These are phyloP conservation scores for Cisticola juncidis DNA, from an alignment of 2,113 vertebrate species.

Conservation along the genomic window DNA sequence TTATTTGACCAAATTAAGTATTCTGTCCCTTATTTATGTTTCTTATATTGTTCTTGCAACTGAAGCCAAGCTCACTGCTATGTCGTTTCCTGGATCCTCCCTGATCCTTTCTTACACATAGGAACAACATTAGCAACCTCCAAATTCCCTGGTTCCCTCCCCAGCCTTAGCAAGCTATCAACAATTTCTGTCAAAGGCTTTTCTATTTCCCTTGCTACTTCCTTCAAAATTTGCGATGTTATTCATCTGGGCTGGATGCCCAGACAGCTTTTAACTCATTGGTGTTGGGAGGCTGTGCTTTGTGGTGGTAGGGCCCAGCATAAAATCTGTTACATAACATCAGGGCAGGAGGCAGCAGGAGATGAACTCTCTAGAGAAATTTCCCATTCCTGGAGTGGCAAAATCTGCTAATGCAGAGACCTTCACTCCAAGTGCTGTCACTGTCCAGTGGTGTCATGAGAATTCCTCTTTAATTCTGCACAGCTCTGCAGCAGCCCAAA, in stretches of 20 bases:
- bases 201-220: conserved; percentile 76
- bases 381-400: conserved; percentile 33
- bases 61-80: conserved; percentile 40
- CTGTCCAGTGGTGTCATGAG: background rate
- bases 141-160: conserved; percentile 72
- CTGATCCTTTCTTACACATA: conserved; percentile 59
- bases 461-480: background rate
- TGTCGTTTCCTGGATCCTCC: conserved; percentile 40
- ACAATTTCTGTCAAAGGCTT: conserved; percentile 78
- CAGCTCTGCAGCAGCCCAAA: background rate
- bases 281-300: conserved; percentile 56
- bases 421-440: background rate
- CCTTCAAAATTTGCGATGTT: conserved; percentile 75
- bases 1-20: conserved; percentile 5
- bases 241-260: conserved; percentile 76
- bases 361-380: conserved; percentile 31
- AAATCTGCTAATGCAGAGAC: background rate
- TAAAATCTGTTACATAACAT: conserved; percentile 41
- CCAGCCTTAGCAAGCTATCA: conserved; percentile 72
- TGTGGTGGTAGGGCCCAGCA: conserved; percentile 46
- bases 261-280: conserved; percentile 75
- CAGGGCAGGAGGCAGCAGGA: conserved; percentile 38
- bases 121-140: conserved; percentile 67
- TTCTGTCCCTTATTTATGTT: conserved; percentile 1
- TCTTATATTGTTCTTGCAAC: conserved; percentile 45